Conservation (phyloP, 2,113 vertebrate genomes). For the Anolis carolinensis region DNA sequence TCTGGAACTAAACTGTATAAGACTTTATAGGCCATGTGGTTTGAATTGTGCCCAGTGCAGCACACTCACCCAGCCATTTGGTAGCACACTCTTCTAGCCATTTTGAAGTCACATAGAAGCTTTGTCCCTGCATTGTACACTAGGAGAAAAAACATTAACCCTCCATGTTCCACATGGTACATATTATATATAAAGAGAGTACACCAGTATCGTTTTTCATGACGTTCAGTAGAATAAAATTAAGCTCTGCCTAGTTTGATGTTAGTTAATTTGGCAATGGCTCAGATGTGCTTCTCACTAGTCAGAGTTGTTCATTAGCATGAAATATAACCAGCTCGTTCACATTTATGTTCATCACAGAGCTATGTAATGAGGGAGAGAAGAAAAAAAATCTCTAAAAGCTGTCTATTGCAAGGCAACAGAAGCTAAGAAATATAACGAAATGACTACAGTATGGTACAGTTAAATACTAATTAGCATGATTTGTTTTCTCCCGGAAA, state of each 20-base stretch:
- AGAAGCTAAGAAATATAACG: constrained; percentile 65
- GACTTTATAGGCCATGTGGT: too few species aligned
- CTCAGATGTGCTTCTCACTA: constrained; percentile 41
- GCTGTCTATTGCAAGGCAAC: constrained; percentile 34
- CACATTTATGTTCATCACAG: constrained; percentile 59
- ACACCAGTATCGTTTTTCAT: constrained; percentile 14
- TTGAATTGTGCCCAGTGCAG: too few species aligned
- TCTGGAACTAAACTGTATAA: too few species aligned
- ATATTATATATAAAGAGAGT: background rate
- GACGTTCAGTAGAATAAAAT: constrained; percentile 47
- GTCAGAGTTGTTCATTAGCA: constrained; percentile 58
- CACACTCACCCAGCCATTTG: too few species aligned
- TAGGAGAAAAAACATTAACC: background rate
- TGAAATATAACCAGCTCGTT: constrained; percentile 57
- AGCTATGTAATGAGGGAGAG: constrained; percentile 56
- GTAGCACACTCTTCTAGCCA: background rate
- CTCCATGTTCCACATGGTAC: background rate
- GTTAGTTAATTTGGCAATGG: constrained; percentile 45
- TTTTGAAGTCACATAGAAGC: background rate
- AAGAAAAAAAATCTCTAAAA: constrained; percentile 64
- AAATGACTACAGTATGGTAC: constrained; percentile 57
- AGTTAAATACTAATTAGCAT: constrained; percentile 64
- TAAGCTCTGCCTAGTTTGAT: constrained; percentile 49
- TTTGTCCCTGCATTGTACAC: background rate
- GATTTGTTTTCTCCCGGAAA: constrained; percentile 47